Evolutionary conservation across 2,113 vertebrate species (phyloP).

Genomic region (Hippocampus zosterae): DNA sequence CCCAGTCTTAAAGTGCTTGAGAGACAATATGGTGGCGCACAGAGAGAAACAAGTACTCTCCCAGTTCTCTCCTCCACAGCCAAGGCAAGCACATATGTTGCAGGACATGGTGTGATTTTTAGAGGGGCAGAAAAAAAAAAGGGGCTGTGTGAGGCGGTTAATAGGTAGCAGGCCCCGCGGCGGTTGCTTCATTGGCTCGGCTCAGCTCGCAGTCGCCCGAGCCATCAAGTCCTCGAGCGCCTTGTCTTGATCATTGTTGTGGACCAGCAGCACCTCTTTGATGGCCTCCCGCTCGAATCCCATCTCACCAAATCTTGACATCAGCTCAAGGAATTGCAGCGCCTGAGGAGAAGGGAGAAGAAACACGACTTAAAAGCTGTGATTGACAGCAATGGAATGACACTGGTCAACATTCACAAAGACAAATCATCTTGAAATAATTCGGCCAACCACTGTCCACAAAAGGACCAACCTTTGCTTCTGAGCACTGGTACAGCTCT

Average conservation of each 20-base stretch:
- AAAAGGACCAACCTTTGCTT: slow-evolving; percentile 85
- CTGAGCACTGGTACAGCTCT: slow-evolving; percentile 94
- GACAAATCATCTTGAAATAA: background rate
- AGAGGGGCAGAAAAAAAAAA: slow-evolving; percentile 38
- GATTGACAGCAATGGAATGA: too few species aligned
- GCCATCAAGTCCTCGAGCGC: slow-evolving; percentile 96
- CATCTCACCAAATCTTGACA: slow-evolving; percentile 98
- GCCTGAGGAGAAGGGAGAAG: slow-evolving; percentile 69
- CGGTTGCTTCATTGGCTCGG: slow-evolving; percentile 16
- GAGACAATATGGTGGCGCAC: slow-evolving; percentile 49
- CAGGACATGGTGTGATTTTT: slow-evolving; percentile 37
- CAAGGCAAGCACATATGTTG: slow-evolving; percentile 30
- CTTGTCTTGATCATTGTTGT: slow-evolving; percentile 92
- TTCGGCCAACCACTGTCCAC: background rate
- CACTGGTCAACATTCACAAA: background rate
- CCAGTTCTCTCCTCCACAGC: slow-evolving; percentile 41
- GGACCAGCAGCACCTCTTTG: slow-evolving; percentile 89
- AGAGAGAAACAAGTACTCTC: slow-evolving; percentile 42
- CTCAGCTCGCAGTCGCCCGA: slow-evolving; percentile 90
- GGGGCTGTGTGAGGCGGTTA: slow-evolving; percentile 37
- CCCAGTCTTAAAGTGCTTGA: slow-evolving; percentile 53
- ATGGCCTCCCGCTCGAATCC: slow-evolving; percentile 93
- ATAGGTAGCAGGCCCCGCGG: slow-evolving; percentile 33
- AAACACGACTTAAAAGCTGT: background rate
- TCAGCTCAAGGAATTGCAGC: slow-evolving; percentile 90